A percentile compares a stretch with the other conserved stretches of the same genome.
These are phyloP conservation scores for Diplogasteroides magnus DNA, from an alignment of 1,140 invertebrate species.

Conservation along the genomic window DNA sequence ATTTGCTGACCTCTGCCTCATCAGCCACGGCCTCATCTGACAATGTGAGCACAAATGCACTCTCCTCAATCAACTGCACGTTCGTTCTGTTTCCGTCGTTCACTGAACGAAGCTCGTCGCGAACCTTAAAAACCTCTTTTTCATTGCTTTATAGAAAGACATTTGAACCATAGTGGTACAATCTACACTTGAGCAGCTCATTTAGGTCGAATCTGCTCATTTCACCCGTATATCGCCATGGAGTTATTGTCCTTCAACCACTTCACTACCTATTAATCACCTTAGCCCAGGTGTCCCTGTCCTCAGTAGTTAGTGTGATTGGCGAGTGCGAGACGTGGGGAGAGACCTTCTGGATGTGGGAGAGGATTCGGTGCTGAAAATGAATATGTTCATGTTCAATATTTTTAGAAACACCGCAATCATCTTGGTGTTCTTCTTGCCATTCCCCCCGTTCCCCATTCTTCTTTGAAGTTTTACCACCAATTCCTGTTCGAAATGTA, in stretches of 20 bases:
- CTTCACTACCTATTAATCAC: background rate
- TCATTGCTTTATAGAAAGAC: no score
- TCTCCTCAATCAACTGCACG: constrained; percentile 8
- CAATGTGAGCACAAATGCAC: constrained; percentile 3
- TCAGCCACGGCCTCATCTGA: background rate
- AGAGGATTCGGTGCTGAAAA: background rate
- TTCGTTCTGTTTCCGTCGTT: background rate
- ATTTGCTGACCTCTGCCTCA: constrained; percentile 10
- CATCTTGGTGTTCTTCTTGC: no score
- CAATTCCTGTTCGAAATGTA: no score
- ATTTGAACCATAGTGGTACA: no score
- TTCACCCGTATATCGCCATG: constrained; percentile 1
- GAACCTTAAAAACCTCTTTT: no score
- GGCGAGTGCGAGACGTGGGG: constrained; percentile 1
- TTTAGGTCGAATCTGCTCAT: background rate
- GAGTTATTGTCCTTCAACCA: constrained; percentile 8
- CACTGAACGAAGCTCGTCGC: background rate
- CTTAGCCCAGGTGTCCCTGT: constrained; percentile 20
- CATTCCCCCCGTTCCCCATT: no score
- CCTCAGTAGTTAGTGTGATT: constrained; percentile 11
- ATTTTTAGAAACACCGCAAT: background rate
- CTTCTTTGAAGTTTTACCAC: no score
- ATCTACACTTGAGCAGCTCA: background rate
- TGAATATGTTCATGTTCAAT: no score
- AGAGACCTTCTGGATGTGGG: constrained; percentile 19